Conservation (phyloP, 2,113 vertebrate genomes). For the Tichodroma muraria region DNA sequence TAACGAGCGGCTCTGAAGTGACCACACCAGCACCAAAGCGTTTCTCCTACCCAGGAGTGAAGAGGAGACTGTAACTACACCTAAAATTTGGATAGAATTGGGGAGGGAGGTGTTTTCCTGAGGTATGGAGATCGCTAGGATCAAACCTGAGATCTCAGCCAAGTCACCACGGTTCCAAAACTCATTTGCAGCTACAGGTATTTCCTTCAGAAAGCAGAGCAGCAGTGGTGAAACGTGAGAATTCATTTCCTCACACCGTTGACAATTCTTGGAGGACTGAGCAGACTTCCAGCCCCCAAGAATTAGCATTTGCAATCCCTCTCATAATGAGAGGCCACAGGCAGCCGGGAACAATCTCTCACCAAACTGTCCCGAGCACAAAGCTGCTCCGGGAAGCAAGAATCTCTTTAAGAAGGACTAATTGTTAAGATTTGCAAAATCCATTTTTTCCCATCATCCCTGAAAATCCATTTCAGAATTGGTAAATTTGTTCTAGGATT, state of each 20-base stretch:
- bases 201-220: not conserved
- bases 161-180: not conserved
- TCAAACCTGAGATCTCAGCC: not conserved
- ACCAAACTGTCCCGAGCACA: conserved; percentile 10
- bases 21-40: not conserved
- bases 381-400: not conserved
- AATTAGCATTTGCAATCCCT: not conserved
- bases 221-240: not conserved
- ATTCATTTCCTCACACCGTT: not conserved
- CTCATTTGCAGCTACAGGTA: not conserved
- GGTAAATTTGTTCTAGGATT: conserved; percentile 60
- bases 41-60: not conserved
- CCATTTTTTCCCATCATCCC: not conserved
- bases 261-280: not conserved
- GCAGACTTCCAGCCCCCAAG: not conserved
- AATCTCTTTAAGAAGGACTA: conserved; percentile 17
- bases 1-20: not conserved
- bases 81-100: not conserved
- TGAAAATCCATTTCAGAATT: conserved; percentile 47
- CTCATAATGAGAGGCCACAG: not conserved
- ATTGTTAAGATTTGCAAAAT: conserved; percentile 27
- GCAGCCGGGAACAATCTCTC: not conserved
- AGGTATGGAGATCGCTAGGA: not conserved
- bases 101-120: not conserved
- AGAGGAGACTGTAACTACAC: not conserved